Conservation (phyloP, 2,888 invertebrate species). For the Eudasyphora cyanicolor region DNA sequence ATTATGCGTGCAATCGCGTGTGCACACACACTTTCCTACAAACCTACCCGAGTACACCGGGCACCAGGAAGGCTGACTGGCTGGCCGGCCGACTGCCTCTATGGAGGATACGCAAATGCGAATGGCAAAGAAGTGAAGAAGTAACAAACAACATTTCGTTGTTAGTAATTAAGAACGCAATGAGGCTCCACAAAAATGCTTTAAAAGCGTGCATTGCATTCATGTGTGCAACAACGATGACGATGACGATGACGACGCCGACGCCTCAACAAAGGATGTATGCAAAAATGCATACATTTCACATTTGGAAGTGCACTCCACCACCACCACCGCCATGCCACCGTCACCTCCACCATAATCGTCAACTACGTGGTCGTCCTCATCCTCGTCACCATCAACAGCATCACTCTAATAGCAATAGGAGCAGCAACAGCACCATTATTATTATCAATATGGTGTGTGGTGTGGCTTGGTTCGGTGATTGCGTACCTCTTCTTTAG, state of each 20-base stretch:
- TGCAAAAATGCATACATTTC: conserved; percentile 53
- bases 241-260: too few relatives aligned
- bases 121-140: conserved; percentile 8
- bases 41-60: too few relatives aligned
- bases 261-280: not conserved
- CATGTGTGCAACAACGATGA: conserved; percentile 44
- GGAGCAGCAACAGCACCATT: conserved; percentile 53
- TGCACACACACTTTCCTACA: not conserved
- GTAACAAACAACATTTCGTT: conserved; percentile 68
- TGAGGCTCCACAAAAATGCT: conserved; percentile 63
- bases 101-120: not conserved
- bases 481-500: conserved; percentile 63
- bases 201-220: conserved; percentile 63
- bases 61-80: too few relatives aligned
- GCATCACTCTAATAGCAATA: conserved; percentile 13
- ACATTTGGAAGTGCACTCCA: conserved; percentile 29
- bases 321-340: conserved; percentile 14
- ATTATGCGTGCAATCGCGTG: conserved; percentile 56
- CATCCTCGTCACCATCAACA: conserved; percentile 13
- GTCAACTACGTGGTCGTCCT: not conserved
- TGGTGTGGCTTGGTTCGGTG: too few relatives aligned
- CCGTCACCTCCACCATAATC: conserved; percentile 38
- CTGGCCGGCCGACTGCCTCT: too few relatives aligned
- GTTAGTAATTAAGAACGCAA: conserved; percentile 69
- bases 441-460: conserved; percentile 63